phyloP scores from a whole-genome alignment of 1,140 invertebrate species.

The Lerema accius region DNA sequence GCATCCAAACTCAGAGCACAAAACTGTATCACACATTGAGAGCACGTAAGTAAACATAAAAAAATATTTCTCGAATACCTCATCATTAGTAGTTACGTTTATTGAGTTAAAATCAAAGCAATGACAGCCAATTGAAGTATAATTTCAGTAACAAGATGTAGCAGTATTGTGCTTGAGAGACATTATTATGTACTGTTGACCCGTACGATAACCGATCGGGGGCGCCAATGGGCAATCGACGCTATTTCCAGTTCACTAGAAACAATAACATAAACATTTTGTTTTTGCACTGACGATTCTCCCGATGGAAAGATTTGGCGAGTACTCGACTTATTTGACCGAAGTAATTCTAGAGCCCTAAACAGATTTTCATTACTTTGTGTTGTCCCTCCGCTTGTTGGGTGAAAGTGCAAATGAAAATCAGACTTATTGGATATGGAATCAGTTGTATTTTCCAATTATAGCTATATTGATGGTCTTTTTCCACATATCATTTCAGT shows the following conservation, averaged over 20 bases:
- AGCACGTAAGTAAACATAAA: constrained; percentile 32
- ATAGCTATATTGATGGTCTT: too few species aligned
- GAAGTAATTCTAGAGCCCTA: too few species aligned
- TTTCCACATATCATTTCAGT: too few species aligned
- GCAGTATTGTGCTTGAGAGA: constrained; percentile 9
- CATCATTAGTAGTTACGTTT: background rate
- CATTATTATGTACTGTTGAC: constrained; percentile 42
- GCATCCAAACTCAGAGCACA: background rate
- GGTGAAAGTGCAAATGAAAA: too few species aligned
- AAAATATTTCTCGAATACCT: constrained; percentile 7
- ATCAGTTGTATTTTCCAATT: too few species aligned
- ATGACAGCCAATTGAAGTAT: background rate
- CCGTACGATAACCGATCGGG: constrained; percentile 50
- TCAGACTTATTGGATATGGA: too few species aligned
- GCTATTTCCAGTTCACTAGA: constrained; percentile 26
- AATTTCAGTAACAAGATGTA: constrained; percentile 9
- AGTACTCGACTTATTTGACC: too few species aligned
- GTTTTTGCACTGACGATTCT: background rate
- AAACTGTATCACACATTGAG: constrained; percentile 22
- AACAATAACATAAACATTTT: constrained; percentile 30
- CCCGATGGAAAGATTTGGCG: background rate
- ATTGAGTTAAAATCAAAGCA: constrained; percentile 19
- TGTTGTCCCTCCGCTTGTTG: too few species aligned
- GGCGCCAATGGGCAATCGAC: constrained; percentile 27
- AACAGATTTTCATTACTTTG: too few species aligned